phyloP scores from a whole-genome alignment of 2,797 vertebrate species.

The Mallotus villosus region DNA sequence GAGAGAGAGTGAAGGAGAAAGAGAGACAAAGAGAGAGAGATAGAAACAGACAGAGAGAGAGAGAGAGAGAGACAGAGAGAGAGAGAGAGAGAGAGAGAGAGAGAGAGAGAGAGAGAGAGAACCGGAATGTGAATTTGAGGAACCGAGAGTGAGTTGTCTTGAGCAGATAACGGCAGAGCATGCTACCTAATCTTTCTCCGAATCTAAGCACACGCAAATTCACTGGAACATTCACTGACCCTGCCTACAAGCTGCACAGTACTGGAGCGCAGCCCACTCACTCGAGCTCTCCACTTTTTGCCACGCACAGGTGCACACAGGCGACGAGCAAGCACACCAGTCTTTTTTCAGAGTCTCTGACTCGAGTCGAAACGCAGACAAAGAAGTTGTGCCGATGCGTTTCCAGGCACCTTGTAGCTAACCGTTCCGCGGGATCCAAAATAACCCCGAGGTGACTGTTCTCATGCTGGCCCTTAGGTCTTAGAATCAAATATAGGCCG shows the following conservation, averaged over 20 bases:
- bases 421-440: not conserved
- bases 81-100: too few species aligned
- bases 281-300: too few species aligned
- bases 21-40: conserved; percentile 22
- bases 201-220: conserved; percentile 55
- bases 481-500: too few species aligned
- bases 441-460: not conserved
- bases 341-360: too few species aligned
- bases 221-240: conserved; percentile 37
- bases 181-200: conserved; percentile 51
- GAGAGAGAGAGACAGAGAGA: conserved; percentile 23
- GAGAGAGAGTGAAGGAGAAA: conserved; percentile 56
- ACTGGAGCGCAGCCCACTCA: too few species aligned
- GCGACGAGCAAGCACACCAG: not conserved
- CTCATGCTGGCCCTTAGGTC: too few species aligned
- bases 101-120: conserved; percentile 35
- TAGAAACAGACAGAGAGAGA: conserved; percentile 29
- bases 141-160: conserved; percentile 70
- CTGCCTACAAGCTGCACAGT: not conserved
- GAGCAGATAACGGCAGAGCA: conserved; percentile 66
- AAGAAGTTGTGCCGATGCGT: not conserved
- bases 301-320: not conserved
- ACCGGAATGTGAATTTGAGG: conserved; percentile 56
- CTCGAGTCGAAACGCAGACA: too few species aligned
- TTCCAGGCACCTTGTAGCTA: not conserved